Evolutionary conservation across 2,888 invertebrate genomes (phyloP), one percentile per base, ranked within the genome.

Genomic region (Subacronicta megacephala): DNA sequence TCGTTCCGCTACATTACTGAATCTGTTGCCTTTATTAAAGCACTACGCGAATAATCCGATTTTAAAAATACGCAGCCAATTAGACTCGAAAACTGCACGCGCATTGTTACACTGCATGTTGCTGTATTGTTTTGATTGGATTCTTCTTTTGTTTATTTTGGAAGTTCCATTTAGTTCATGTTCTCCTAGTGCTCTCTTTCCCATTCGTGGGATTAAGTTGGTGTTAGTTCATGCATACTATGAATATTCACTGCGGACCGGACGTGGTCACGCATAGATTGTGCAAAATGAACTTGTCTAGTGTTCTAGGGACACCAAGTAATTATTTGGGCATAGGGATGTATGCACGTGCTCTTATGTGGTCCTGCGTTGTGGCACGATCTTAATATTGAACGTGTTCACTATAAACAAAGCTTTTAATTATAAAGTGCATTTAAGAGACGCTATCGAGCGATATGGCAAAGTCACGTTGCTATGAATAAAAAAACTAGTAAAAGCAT

Each of bases 201-300:
- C 17, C 51, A 29, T 33, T 51, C 16, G 46, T 35, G 38, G 62
- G 62, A 76, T 75, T 72, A 71, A 62, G 72, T 66, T 58, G 54
- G 53, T 57, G 58, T 72, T 64, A 72, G 72, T 72, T 47, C 57
- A 63, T 62, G 67, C 62, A 62, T 58, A 47, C 49, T 62, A 79
- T 81, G 80, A 80, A 82, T 82, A 82, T 82, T 82, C 81, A 82
- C 62, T 38, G 61, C 10, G 20, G 55, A 45, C 62, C 51, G 71
- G 70, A 71, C 82, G 80, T 81, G 82, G 76, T 55, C 75, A 71
- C 72, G 81, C 81, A 81, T 82, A 81, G 72, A 61, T 73, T 51
- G 56, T 55, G 62, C 65, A 54, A 66, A 72, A 68, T 74, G 60
- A 67, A 56, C 62, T 60, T 47, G 51, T 40, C 54, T 36, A 40